These are phyloP conservation scores for Lates japonicus DNA, from an alignment of 2,797 vertebrate species.

Conservation along the genomic window DNA sequence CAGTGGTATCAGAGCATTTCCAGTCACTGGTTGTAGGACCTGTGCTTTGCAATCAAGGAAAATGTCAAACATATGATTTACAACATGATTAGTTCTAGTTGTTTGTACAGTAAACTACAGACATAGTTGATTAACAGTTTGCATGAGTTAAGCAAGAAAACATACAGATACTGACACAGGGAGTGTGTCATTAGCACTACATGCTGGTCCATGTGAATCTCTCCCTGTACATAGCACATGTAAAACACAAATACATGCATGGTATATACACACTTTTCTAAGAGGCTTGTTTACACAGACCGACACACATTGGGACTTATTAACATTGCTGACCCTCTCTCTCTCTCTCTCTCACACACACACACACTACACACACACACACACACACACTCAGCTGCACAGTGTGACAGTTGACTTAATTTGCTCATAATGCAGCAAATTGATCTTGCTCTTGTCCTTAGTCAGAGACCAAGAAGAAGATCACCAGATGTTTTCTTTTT, in stretches of 20 bases:
- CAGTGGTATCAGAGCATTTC: background rate
- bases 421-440: background rate
- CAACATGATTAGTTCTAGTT: background rate
- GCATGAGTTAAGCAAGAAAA: too few relatives aligned
- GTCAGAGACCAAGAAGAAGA: background rate
- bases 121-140: too few relatives aligned
- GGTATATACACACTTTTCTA: background rate
- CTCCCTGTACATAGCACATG: background rate
- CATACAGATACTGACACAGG: background rate
- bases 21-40: background rate
- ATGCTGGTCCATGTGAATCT: background rate
- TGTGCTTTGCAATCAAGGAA: background rate
- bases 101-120: background rate
- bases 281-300: background rate
- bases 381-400: background rate
- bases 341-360: background rate
- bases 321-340: background rate
- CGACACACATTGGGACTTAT: background rate
- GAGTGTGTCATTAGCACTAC: background rate
- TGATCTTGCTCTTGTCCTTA: background rate
- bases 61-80: background rate
- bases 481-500: background rate
- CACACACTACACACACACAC: too few relatives aligned
- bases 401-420: constrained; percentile 22
- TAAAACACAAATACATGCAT: background rate